Evolutionary conservation across 2,113 vertebrate species (phyloP), one percentile per base, ranked within the genome.

Genomic region (Ophiodon elongatus): DNA sequence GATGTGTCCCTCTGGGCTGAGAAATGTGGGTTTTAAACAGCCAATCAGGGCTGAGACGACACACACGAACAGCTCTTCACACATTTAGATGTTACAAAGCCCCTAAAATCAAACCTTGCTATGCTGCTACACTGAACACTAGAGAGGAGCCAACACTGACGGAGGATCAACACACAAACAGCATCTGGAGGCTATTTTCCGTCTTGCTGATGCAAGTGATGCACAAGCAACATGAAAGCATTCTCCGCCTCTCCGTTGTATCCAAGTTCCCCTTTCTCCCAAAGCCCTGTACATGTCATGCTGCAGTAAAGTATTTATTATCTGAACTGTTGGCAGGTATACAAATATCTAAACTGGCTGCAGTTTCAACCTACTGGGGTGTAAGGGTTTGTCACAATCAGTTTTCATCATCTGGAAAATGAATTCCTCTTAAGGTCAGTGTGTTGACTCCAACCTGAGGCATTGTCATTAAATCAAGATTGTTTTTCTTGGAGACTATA

Each of bases 1-100:
- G 60, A 76, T 66, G 31, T 4, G 59, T 83, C 66, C 78, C 79
- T 89, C 71, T 25, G 39, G 35, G 76, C 65, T 62, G 57, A 87
- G 57, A 73, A 70, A 87, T 73, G 68, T 66, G 69, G 71, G 43
- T 86, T 85, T 74, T 86, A 78, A 87, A 92, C 81, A 86, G 74
- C 56, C 68, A 74, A 79, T 72, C 35, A 54, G 41, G 33, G 14
- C 79, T 73, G 60, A 70, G 56, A 63, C 67, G 57, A 47, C 73
- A 84, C 68, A 84, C 78, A 57, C 29, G 75, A 93, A 76, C 63
- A 89, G 56, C 79, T 74, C 79, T 86, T 84, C 59, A 41, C 71
- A 80, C 71, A 73, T 86, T 85, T 47, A 80, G 23, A 72, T 33
- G 13, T 60, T 74, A 37, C 72, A 80, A 69, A 56, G 23, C 60